A percentile compares a stretch with the other conserved stretches of the same genome.
Conservation (phyloP, 2,797 vertebrate genomes). For the Crypturellus tataupa region DNA sequence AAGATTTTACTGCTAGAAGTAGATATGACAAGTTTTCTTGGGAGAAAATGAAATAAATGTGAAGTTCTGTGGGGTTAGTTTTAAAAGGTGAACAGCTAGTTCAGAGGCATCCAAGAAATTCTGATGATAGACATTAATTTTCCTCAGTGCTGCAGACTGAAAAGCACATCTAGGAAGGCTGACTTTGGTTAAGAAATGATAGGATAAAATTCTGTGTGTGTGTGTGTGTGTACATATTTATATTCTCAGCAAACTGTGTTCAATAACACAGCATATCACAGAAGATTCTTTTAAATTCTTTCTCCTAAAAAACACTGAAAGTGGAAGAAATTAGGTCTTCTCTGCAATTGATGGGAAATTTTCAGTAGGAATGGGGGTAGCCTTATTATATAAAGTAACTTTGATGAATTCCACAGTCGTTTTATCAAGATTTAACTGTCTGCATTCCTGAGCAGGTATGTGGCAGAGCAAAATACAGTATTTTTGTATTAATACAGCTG, state of each 20-base stretch:
- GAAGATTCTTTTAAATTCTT: not conserved
- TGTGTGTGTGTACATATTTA: too few relatives aligned
- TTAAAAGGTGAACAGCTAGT: not conserved
- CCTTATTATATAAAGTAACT: not conserved
- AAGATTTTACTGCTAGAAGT: not conserved
- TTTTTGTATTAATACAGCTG: not conserved
- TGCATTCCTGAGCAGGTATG: not conserved
- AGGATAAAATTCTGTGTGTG: not conserved
- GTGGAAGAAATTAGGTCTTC: not conserved
- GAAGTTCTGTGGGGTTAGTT: not conserved
- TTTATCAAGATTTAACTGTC: not conserved
- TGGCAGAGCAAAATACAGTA: not conserved
- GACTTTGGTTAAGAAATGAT: not conserved
- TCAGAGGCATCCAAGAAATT: not conserved
- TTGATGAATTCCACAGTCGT: not conserved
- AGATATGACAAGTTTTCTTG: not conserved
- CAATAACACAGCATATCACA: not conserved
- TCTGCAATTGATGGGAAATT: not conserved
- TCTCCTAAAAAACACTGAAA: not conserved
- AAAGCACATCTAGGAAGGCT: not conserved
- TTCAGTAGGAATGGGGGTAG: not conserved
- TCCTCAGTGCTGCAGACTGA: not conserved
- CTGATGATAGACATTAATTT: not conserved
- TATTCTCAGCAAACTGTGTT: not conserved
- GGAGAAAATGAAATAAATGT: not conserved